Conservation (phyloP, 1,140 invertebrate genomes). For the Zophobas morio region DNA sequence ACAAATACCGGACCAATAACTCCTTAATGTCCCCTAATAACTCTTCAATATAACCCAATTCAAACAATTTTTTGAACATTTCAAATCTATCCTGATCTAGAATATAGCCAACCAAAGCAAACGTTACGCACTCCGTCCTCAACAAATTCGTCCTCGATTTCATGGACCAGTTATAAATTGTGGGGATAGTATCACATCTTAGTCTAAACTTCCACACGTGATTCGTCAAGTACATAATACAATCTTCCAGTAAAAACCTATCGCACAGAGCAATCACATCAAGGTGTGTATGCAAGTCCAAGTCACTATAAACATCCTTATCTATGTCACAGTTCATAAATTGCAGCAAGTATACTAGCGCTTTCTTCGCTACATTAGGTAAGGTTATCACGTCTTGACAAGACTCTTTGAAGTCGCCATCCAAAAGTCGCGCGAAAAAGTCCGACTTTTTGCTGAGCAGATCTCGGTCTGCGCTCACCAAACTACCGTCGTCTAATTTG, state of each 20-base stretch:
- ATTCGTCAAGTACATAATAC: conserved; percentile 71
- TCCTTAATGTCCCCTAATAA: conserved; percentile 62
- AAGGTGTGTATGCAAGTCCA: conserved; percentile 72
- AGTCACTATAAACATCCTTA: conserved; percentile 66
- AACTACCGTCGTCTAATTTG: conserved; percentile 75
- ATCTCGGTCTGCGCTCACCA: conserved; percentile 73
- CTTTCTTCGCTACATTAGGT: conserved; percentile 71
- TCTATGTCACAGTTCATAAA: conserved; percentile 70
- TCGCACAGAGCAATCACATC: conserved; percentile 78
- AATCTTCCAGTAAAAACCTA: conserved; percentile 74
- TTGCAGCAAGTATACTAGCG: conserved; percentile 71
- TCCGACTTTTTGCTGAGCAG: conserved; percentile 76
- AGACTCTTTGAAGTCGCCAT: conserved; percentile 78
- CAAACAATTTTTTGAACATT: conserved; percentile 62
- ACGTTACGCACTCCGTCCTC: conserved; percentile 72
- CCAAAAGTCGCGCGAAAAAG: conserved; percentile 77
- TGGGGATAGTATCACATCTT: conserved; percentile 67
- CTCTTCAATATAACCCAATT: conserved; percentile 61
- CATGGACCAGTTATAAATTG: conserved; percentile 73
- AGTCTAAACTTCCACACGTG: conserved; percentile 71
- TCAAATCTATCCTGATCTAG: conserved; percentile 64
- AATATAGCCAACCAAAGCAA: conserved; percentile 69
- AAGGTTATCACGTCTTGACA: conserved; percentile 71
- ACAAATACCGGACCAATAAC: conserved; percentile 57
- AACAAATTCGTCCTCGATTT: conserved; percentile 72